Evolutionary conservation across 2,888 invertebrate species (phyloP).

Genomic region (Tachina grossa): DNA sequence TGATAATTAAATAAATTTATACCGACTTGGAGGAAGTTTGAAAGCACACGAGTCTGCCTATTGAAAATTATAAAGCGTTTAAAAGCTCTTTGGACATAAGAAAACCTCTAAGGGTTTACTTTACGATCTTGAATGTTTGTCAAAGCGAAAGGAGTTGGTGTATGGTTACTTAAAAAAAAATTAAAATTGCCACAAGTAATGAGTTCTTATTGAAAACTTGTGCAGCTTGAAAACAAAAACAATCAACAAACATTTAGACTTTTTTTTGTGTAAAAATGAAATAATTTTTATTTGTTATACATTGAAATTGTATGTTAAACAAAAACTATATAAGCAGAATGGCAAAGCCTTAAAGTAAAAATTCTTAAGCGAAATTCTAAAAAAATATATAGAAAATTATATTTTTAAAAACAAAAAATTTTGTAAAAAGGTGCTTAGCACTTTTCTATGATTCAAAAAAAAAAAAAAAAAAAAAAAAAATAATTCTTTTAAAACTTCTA

Average conservation of each 20-base stretch:
- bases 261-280: slow-evolving; percentile 30
- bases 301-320: slow-evolving; percentile 18
- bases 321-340: slow-evolving; percentile 26
- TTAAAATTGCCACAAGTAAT: slow-evolving; percentile 9
- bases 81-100: slow-evolving; percentile 13
- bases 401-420: background rate
- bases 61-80: slow-evolving; percentile 28
- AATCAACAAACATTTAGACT: slow-evolving; percentile 19
- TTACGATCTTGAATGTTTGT: slow-evolving; percentile 46
- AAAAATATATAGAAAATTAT: slow-evolving; percentile 13
- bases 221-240: slow-evolving; percentile 56
- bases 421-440: slow-evolving; percentile 39
- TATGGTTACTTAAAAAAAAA: slow-evolving; percentile 50
- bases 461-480: slow-evolving; percentile 32
- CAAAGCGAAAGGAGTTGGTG: slow-evolving; percentile 62
- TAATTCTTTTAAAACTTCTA: slow-evolving; percentile 4
- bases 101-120: slow-evolving; percentile 3
- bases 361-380: slow-evolving; percentile 18
- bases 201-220: slow-evolving; percentile 68
- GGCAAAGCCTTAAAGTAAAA: slow-evolving; percentile 57
- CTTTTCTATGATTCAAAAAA: slow-evolving; percentile 35
- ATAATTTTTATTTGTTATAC: slow-evolving; percentile 43
- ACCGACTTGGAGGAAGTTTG: slow-evolving; percentile 41
- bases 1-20: slow-evolving; percentile 39
- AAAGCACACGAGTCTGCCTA: slow-evolving; percentile 52